These are phyloP conservation scores for Drosophila subpulchrella DNA, from an alignment of 1,140 invertebrate species.

Conservation along the genomic window DNA sequence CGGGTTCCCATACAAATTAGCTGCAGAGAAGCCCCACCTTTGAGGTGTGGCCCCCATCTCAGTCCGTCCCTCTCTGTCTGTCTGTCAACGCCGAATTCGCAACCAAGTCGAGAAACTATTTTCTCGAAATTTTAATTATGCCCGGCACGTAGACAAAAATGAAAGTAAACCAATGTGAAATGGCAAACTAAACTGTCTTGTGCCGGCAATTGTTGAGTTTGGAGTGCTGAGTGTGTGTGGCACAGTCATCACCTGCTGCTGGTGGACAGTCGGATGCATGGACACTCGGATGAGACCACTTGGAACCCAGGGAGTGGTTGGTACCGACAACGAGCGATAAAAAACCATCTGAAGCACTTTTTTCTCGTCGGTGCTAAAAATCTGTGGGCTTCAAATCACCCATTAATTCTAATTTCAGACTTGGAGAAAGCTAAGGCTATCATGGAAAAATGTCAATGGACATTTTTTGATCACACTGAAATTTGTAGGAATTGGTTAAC, in stretches of 20 bases:
- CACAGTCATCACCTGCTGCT: slow-evolving; percentile 17
- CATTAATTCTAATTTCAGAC: slow-evolving; percentile 6
- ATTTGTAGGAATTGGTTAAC: too few relatives aligned
- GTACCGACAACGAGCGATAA: neutral
- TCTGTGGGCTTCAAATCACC: neutral
- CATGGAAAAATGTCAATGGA: neutral
- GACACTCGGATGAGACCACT: slow-evolving; percentile 9
- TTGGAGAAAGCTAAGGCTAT: slow-evolving; percentile 1
- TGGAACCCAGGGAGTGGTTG: slow-evolving; percentile 19
- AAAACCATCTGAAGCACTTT: slow-evolving; percentile 10
- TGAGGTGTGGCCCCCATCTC: slow-evolving; percentile 28
- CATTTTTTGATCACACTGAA: neutral
- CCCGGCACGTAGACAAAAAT: slow-evolving; percentile 76
- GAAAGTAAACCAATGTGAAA: slow-evolving; percentile 79
- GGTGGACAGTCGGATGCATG: neutral
- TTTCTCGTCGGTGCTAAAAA: too few relatives aligned
- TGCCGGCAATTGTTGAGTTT: slow-evolving; percentile 13
- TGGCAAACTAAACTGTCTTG: slow-evolving; percentile 55
- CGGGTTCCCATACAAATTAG: slow-evolving; percentile 66
- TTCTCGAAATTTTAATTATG: slow-evolving; percentile 74
- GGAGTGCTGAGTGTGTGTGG: slow-evolving; percentile 12
- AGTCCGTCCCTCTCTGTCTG: slow-evolving; percentile 1
- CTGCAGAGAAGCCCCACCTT: slow-evolving; percentile 54
- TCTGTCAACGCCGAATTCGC: slow-evolving; percentile 51
- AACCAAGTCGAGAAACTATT: slow-evolving; percentile 69